Percentiles rank a stretch among this genome's conserved stretches.
Evolutionary conservation across 53 echinoderm and acorn worm species (phyloP).

Genomic region (Henricia sp.): DNA sequence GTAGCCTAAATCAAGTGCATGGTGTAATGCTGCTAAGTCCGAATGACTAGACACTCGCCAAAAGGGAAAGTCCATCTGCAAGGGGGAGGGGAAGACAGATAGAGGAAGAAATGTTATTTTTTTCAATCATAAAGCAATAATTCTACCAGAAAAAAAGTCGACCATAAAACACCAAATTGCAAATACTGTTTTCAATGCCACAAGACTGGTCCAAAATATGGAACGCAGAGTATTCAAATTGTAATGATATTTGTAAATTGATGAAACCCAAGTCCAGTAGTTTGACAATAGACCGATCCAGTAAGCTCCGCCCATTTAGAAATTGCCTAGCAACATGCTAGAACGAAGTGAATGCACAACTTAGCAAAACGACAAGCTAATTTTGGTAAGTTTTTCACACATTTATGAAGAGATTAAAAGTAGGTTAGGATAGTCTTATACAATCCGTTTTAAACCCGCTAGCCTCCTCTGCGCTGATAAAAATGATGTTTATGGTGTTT

Average conservation of each 20-base stretch:
- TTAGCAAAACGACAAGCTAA: too few species aligned
- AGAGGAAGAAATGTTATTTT: constrained; percentile 2
- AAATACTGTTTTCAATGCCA: neutral
- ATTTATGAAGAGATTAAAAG: too few species aligned
- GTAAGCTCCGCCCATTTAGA: too few species aligned
- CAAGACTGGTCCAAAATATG: constrained; percentile 5
- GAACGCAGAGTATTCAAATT: neutral
- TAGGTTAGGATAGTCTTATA: too few species aligned
- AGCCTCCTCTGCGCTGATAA: too few species aligned
- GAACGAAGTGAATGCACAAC: too few species aligned
- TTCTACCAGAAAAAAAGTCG: neutral
- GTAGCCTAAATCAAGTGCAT: constrained; percentile 97
- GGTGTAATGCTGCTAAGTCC: constrained; percentile 96
- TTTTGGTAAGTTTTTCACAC: too few species aligned
- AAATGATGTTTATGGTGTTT: too few species aligned
- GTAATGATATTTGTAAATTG: neutral
- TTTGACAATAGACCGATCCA: too few species aligned
- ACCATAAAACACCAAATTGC: neutral
- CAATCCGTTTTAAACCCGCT: too few species aligned
- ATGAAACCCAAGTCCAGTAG: neutral
- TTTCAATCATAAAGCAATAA: neutral
- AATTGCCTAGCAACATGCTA: too few species aligned
- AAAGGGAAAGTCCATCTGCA: constrained; percentile 98
- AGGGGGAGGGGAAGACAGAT: neutral
- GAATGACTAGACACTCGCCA: constrained; percentile 99